Conservation (phyloP, 2,797 vertebrate genomes). For the Loris lydekkerianus region DNA sequence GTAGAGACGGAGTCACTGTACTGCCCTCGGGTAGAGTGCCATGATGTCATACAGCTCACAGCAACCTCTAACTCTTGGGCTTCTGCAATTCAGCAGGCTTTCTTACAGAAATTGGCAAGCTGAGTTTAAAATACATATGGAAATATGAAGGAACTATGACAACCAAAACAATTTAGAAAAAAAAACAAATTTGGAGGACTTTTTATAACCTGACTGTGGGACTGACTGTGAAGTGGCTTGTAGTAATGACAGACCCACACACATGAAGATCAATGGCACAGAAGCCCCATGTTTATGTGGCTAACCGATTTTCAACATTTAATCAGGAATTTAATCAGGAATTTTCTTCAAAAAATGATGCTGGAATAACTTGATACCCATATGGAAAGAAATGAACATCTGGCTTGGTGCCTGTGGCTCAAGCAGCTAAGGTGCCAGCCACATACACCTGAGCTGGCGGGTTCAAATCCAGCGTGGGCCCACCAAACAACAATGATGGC, state of each 20-base stretch:
- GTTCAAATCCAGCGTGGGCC: too few species aligned
- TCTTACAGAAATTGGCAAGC: neutral
- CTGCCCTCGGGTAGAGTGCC: too few species aligned
- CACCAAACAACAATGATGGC: too few species aligned
- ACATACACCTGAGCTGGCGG: too few species aligned
- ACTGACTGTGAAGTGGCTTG: neutral
- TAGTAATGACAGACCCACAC: neutral
- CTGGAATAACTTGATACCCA: neutral
- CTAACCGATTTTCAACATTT: slow-evolving; percentile 27
- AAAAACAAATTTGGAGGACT: slow-evolving; percentile 27
- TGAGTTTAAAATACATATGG: slow-evolving; percentile 15
- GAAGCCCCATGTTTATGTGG: neutral
- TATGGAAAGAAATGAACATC: neutral
- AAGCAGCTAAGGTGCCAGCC: too few species aligned
- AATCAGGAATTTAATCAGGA: neutral
- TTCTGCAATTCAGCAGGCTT: neutral
- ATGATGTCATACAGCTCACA: too few species aligned
- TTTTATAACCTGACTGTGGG: neutral
- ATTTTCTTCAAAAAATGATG: neutral
- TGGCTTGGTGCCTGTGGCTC: too few species aligned
- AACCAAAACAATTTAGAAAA: slow-evolving; percentile 33
- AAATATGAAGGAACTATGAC: slow-evolving; percentile 22
- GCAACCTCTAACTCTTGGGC: too few species aligned
- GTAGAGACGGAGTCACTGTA: too few species aligned
- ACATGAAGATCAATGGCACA: neutral